Evolutionary conservation across 2,888 invertebrate genomes (phyloP).

Genomic region (Gandaritis pyraliata): DNA sequence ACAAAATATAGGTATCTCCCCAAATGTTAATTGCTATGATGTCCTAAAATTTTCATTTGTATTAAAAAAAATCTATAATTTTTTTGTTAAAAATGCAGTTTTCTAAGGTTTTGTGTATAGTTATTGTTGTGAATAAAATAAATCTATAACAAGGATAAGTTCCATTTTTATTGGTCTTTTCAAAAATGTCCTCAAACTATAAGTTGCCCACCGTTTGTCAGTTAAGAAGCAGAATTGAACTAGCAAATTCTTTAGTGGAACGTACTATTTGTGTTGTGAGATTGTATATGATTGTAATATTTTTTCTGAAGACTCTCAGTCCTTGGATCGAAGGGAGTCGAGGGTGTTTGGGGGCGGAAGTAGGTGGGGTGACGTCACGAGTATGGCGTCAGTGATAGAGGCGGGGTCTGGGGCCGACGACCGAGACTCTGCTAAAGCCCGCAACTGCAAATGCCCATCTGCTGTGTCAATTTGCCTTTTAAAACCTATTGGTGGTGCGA

Average conservation of each 20-base stretch:
- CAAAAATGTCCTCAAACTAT: too few relatives aligned
- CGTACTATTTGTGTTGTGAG: conserved; percentile 47
- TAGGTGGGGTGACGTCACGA: conserved; percentile 73
- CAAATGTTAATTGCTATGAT: too few relatives aligned
- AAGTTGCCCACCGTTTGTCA: neutral
- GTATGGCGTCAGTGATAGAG: conserved; percentile 72
- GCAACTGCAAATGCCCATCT: conserved; percentile 41
- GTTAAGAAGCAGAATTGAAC: conserved; percentile 24
- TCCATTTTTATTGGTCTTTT: too few relatives aligned
- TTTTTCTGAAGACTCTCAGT: conserved; percentile 54
- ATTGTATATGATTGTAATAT: conserved; percentile 54
- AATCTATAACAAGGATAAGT: too few relatives aligned
- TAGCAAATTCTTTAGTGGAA: conserved; percentile 15
- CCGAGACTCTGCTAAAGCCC: conserved; percentile 48
- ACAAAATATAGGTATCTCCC: too few relatives aligned
- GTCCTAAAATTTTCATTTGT: too few relatives aligned
- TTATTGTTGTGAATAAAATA: too few relatives aligned
- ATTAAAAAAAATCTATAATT: too few relatives aligned
- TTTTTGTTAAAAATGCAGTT: too few relatives aligned
- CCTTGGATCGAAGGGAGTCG: conserved; percentile 49
- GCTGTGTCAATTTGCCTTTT: conserved; percentile 16
- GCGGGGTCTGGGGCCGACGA: conserved; percentile 70
- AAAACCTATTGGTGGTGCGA: conserved; percentile 19
- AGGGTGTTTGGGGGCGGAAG: conserved; percentile 53
- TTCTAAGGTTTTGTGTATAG: too few relatives aligned